Percentiles rank a stretch among this genome's conserved stretches.
Evolutionary conservation across 2,113 vertebrate genomes (phyloP).

Genomic region (Diadophis punctatus): DNA sequence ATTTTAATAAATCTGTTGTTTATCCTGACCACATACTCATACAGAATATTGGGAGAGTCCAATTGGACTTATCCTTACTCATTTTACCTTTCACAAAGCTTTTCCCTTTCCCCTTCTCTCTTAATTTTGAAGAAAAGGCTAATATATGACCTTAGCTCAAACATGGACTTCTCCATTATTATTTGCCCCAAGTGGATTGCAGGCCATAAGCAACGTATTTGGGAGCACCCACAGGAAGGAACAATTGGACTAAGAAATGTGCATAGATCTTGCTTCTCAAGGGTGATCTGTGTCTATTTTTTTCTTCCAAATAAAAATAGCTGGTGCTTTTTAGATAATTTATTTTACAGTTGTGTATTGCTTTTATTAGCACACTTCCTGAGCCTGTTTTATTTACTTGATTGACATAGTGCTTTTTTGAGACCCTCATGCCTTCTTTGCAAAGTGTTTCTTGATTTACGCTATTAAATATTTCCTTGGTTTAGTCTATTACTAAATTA

Average conservation of each 20-base stretch:
- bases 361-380: background rate
- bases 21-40: background rate
- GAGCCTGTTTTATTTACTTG: background rate
- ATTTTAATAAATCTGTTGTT: background rate
- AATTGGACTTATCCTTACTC: background rate
- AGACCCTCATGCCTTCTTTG: background rate
- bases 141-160: background rate
- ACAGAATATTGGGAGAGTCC: background rate
- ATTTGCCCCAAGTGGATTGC: background rate
- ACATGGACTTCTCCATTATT: background rate
- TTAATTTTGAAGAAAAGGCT: background rate
- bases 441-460: background rate
- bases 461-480: background rate
- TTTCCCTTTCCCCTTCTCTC: background rate
- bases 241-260: background rate
- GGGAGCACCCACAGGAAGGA: background rate
- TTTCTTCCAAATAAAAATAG: background rate
- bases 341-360: background rate
- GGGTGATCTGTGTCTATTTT: background rate
- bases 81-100: background rate
- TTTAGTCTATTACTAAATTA: background rate
- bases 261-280: background rate
- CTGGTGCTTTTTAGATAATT: background rate
- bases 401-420: background rate
- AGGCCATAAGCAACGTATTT: background rate